Conservation (phyloP, 2,888 invertebrate species). For the Nasonovia ribisnigri region DNA sequence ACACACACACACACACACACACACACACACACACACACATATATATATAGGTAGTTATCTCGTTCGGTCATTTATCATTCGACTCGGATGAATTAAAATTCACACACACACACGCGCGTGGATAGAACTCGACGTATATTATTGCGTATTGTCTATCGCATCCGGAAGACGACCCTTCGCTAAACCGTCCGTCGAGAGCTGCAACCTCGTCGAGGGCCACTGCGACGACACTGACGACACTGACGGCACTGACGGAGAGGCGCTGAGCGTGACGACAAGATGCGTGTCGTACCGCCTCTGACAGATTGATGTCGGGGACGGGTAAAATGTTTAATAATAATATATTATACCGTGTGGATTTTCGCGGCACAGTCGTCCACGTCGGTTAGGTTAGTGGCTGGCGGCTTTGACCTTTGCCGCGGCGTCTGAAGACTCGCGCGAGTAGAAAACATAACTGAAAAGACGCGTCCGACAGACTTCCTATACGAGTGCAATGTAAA, state of each 20-base stretch:
- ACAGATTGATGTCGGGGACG: neutral
- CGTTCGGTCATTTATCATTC: slow-evolving; percentile 54
- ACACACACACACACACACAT: neutral
- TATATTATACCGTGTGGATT: neutral
- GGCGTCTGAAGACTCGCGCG: neutral
- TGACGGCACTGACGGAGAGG: neutral
- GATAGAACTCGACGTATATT: neutral
- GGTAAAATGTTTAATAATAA: neutral
- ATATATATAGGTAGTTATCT: neutral
- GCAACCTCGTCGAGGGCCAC: neutral
- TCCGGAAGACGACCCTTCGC: neutral
- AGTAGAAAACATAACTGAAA: neutral
- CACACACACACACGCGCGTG: neutral
- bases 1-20: neutral
- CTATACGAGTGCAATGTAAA: neutral
- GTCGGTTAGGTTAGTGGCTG: neutral
- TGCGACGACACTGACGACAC: neutral
- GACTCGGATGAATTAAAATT: slow-evolving; percentile 44
- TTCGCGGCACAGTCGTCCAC: neutral
- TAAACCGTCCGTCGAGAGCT: neutral
- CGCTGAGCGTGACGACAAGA: neutral
- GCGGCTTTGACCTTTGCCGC: neutral
- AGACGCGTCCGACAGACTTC: neutral
- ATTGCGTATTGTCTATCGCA: slow-evolving; percentile 32
- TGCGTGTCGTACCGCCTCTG: neutral